Conservation (phyloP, 1,140 invertebrate genomes). For the Goniozus legneri region DNA sequence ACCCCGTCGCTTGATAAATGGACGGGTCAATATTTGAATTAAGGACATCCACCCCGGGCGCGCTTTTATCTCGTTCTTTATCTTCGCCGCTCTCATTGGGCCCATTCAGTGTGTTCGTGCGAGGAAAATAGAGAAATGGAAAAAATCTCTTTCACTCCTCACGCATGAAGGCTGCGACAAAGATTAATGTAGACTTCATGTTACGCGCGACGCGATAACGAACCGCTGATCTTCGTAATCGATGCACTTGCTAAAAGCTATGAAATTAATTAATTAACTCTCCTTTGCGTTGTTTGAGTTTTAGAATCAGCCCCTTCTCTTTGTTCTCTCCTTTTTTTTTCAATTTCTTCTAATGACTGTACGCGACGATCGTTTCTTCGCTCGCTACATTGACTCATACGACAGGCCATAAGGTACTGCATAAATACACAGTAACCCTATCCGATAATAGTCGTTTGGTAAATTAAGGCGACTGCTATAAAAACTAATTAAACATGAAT, state of each 20-base stretch:
- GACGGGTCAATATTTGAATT: slow-evolving; percentile 43
- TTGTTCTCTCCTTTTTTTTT: slow-evolving; percentile 9
- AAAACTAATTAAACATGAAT: slow-evolving; percentile 38
- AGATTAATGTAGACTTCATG: too few relatives aligned
- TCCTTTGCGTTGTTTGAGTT: too few relatives aligned
- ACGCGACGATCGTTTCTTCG: slow-evolving; percentile 2
- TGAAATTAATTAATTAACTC: too few relatives aligned
- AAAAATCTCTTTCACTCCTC: too few relatives aligned
- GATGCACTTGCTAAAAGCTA: too few relatives aligned
- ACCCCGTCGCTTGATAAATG: slow-evolving; percentile 35
- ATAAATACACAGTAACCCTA: slow-evolving; percentile 34
- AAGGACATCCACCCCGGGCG: slow-evolving; percentile 16
- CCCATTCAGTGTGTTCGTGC: too few relatives aligned
- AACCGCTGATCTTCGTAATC: too few relatives aligned
- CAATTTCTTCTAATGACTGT: slow-evolving; percentile 11
- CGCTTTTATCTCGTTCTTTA: neutral
- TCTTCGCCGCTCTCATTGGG: too few relatives aligned
- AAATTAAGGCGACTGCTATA: slow-evolving; percentile 34
- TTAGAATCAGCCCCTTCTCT: too few relatives aligned
- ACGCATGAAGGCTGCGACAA: too few relatives aligned
- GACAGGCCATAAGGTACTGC: slow-evolving; percentile 20
- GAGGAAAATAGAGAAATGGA: too few relatives aligned
- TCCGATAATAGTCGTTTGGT: slow-evolving; percentile 32
- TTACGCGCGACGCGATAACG: too few relatives aligned
- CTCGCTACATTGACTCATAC: slow-evolving; percentile 11